Evolutionary conservation across 2,797 vertebrate genomes (phyloP), one percentile per base, ranked within the genome.

Genomic region (Onychomys arenicola): DNA sequence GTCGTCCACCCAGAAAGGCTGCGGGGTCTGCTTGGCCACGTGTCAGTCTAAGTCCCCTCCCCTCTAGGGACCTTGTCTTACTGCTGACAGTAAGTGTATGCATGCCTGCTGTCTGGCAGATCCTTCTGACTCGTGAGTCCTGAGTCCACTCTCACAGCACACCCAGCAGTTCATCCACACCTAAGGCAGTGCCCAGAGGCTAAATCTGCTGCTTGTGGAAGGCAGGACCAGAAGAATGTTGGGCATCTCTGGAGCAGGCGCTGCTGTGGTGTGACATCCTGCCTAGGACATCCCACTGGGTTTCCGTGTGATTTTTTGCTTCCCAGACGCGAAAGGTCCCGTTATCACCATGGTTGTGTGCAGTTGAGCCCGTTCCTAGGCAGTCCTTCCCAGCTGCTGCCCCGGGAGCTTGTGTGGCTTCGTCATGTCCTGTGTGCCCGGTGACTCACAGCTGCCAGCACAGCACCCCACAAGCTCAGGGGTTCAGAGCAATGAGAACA

Each of bases 201-300:
- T 55, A 87, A 16, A 14, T 52, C 40, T 52, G 40, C 32, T 6
- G 25, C 80, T 52, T 0, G 0, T 23, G 46, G 37, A 65, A 10
- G 37, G 80, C 3, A 43, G 67, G 67, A 21, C 1, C 23, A 0
- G 32, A 71, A 14, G 3, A 4, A 32, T 19, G 25, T 0, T 10
- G 14, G 85, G 10, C 19, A 40, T 12, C 55, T 73, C 49, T 34
- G n/a, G 52, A 88, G 69, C 69, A 59, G 86, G 57, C 0, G 0
- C 23, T n/a, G 25, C n/a, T 5, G 5, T 43, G 23, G 11, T 2
- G 2, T 17, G 14, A 49, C 75, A 61, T 40, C 65, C 16, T 67
- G 46, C 63, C 75, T 29, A 29, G 65, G 49, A 13, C 0, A 0
- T 75, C 57, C 37, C 5, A 13, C 34, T 55, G 2, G 12, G 67